Conservation (phyloP, 1,140 invertebrate genomes). For the Hypothenemus hampei region DNA sequence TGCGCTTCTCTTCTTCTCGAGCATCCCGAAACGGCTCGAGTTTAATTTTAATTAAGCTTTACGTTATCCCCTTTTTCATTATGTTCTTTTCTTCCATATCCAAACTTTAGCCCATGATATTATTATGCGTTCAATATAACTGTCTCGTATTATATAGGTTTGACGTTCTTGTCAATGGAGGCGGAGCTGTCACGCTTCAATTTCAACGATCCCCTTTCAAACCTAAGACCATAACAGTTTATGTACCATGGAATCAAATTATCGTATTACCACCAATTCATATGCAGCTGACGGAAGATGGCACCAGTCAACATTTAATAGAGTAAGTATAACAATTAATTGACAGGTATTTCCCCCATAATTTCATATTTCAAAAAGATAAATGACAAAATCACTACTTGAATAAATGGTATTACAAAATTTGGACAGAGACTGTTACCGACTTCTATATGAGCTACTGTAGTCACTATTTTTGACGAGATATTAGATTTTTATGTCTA, state of each 20-base stretch:
- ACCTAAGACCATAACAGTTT: conserved; percentile 78
- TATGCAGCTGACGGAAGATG: conserved; percentile 77
- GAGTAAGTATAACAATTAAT: conserved; percentile 44
- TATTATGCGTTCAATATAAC: too few relatives aligned
- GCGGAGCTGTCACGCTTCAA: conserved; percentile 94
- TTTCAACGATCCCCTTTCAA: conserved; percentile 92
- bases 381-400: too few relatives aligned
- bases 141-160: conserved; percentile 71
- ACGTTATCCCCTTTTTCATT: conserved; percentile 3
- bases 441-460: too few relatives aligned
- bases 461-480: too few relatives aligned
- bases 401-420: too few relatives aligned
- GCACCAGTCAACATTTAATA: conserved; percentile 43
- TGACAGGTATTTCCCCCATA: too few relatives aligned
- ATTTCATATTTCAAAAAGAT: too few relatives aligned
- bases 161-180: conserved; percentile 97
- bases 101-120: too few relatives aligned
- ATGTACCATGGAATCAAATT: conserved; percentile 94
- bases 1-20: not conserved
- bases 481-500: too few relatives aligned
- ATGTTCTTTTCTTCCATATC: not conserved
- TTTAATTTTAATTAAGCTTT: conserved; percentile 21
- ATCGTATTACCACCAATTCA: conserved; percentile 82
- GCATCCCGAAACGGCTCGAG: conserved; percentile 1
- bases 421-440: too few relatives aligned